Percentiles rank a stretch among this genome's conserved stretches.
These are phyloP conservation scores for Chrysolophus pictus DNA, from an alignment of 2,797 vertebrate genomes.

Conservation along the genomic window DNA sequence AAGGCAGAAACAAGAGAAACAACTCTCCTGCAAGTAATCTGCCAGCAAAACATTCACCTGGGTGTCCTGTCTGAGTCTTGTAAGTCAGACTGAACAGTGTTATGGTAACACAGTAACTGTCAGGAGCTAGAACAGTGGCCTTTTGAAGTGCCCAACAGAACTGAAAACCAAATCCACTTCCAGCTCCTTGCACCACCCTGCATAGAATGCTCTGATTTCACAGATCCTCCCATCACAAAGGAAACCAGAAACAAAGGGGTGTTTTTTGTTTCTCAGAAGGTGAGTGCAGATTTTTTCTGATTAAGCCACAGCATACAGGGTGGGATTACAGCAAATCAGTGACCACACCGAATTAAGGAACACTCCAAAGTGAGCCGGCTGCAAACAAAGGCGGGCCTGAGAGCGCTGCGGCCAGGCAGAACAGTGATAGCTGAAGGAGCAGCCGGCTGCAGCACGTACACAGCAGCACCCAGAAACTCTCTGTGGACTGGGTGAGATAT, in stretches of 20 bases:
- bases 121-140: rapidly evolving
- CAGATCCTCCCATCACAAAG: not conserved
- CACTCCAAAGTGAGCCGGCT: not conserved
- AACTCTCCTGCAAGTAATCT: not conserved
- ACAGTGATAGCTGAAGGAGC: not conserved
- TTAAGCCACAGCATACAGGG: not conserved
- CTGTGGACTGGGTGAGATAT: not conserved
- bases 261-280: not conserved
- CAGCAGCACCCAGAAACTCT: not conserved
- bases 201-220: rapidly evolving
- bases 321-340: not conserved
- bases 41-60: not conserved
- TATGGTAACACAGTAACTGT: not conserved
- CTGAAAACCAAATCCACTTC: not conserved
- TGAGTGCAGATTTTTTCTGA: not conserved
- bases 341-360: not conserved
- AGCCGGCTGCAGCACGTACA: not conserved
- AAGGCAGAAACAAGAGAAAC: not conserved
- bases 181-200: not conserved
- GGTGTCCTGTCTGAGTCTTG: not conserved
- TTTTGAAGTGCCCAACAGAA: not conserved
- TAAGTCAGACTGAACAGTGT: not conserved
- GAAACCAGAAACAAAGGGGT: too few relatives aligned
- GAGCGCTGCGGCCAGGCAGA: not conserved
- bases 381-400: not conserved